Evolutionary conservation across 2,797 vertebrate species (phyloP), one percentile per base, ranked within the genome.

Genomic region (Parotocinclus haroldoi): DNA sequence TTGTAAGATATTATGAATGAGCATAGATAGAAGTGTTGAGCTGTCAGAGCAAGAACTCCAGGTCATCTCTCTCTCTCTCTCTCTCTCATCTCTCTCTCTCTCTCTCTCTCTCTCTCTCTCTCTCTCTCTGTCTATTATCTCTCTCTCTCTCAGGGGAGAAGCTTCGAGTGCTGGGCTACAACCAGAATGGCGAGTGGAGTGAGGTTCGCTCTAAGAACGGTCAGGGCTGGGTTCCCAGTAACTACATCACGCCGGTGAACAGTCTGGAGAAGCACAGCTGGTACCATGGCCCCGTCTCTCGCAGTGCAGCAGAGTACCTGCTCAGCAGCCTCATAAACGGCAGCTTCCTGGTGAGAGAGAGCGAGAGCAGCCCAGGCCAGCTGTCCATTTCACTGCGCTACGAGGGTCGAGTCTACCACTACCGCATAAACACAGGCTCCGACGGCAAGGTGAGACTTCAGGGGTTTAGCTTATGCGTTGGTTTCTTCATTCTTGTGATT

Each of bases 201-300:
- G 97, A 99, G 78, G 97, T 99, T 72, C 92, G 96, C 64, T 98
- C 97, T 0, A 98, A 98, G 87, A 99, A 98, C 0, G 97, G 97
- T 73, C 97, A 99, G 81, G 97, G 97, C 46, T 99, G 97, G 97
- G 97, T 99, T 18, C 96, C 97, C 0, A 98, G 96, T 85, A 99
- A 99, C 89, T 99, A 99, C 84, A 99, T 99, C 88, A 99, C 97
- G 0, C 96, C 96, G 0, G 97, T 99, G 71, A 99, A 99, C 90
- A 99, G 97, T 73, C 89, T 99, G 84, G 97, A 99, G 81, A 99
- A 99, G 74, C 97, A 99, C 69, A 99, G 96, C 40, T 99, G 97
- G 97, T 99, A 99, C 86, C 97, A 99, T 0, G 97, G 97, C 19
- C 97, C 97, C 0, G 96, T 99, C 82, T 99, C 97, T 0, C 95